Base-by-base conservation (phyloP, 2,888 invertebrate genomes). In the Toxonevra muliebris region DNA sequence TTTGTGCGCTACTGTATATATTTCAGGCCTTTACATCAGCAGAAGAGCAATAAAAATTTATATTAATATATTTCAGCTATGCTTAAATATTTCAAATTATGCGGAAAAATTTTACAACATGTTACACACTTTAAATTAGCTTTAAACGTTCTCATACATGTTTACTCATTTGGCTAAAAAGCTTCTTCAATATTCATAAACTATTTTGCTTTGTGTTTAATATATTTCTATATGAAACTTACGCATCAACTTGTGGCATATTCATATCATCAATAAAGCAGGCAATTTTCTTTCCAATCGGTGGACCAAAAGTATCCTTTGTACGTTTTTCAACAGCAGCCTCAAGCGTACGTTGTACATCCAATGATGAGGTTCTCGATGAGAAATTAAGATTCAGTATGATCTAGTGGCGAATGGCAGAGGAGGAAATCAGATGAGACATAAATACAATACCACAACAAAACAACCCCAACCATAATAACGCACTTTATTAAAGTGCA, bases 261-360 rank as follows among this genome's bases (percentile, higher is more conserved):
- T 96, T 96, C 91, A 97, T 92, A 80, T 97, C 96, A 80, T 97
- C 97, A 73, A 97, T 92, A 80, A 97, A 97, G 72, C 95, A 90
- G 48, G 96, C 88, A 81, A 97, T 88, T 79, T 93, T 92, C 86
- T 95, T 97, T 43, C 96, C 96, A 68, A 93, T 89, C 0, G 95
- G 93, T 45, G 97, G 97, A 0, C 96, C 96, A 80, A 92, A 96
- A 4, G 92, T 90, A 80, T 95, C 94, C 82, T 96, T 95, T 0
- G 96, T 96, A 66, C 95, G 88, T 81, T 96, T 96, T 82, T 96
- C 96, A 0, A 97, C 91, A 1, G 91, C 90, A 0, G 95, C 92
- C 85, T 97, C 96, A 74, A 97, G 86, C 80, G 92, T 94, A 17
- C 91, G 87, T 82, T 97, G 96, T 7, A 97, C 93, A 83, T 96